Evolutionary conservation across 1,140 invertebrate genomes (phyloP).

Genomic region (Cataglyphis hispanica): DNA sequence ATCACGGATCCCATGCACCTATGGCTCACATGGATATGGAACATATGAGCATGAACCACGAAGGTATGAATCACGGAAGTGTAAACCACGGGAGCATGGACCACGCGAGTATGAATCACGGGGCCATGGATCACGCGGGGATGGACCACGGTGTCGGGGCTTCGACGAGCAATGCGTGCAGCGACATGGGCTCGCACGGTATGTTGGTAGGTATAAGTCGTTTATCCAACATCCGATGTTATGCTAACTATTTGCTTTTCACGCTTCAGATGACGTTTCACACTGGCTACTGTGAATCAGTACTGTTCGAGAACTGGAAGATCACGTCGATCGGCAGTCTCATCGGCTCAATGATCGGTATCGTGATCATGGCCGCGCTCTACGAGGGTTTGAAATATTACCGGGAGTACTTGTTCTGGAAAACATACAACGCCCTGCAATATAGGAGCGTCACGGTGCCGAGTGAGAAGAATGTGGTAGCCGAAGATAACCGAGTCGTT

Average conservation of each 20-base stretch:
- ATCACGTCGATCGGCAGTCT: constrained; percentile 91
- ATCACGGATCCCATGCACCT: background rate
- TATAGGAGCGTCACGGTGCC: constrained; percentile 91
- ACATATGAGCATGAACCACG: constrained; percentile 59
- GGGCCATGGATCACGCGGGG: constrained; percentile 47
- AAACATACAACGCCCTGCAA: constrained; percentile 91
- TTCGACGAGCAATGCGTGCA: constrained; percentile 34
- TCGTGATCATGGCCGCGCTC: constrained; percentile 94
- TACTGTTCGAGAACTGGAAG: constrained; percentile 93
- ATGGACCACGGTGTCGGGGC: constrained; percentile 63
- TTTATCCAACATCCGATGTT: background rate
- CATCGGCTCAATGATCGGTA: constrained; percentile 93
- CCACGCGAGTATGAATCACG: constrained; percentile 63
- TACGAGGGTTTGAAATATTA: constrained; percentile 98
- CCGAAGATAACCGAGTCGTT: constrained; percentile 90
- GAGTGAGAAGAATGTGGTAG: constrained; percentile 89
- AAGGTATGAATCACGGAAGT: constrained; percentile 64
- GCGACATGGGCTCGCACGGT: constrained; percentile 72
- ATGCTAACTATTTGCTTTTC: constrained; percentile 2
- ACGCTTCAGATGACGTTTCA: constrained; percentile 91
- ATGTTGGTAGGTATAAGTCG: constrained; percentile 80
- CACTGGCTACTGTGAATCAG: constrained; percentile 90
- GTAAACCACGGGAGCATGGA: constrained; percentile 63
- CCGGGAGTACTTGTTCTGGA: constrained; percentile 94
- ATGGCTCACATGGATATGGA: constrained; percentile 64